Evolutionary conservation across 2,888 invertebrate genomes (phyloP).

Genomic region (Stenolophus ochropezus): DNA sequence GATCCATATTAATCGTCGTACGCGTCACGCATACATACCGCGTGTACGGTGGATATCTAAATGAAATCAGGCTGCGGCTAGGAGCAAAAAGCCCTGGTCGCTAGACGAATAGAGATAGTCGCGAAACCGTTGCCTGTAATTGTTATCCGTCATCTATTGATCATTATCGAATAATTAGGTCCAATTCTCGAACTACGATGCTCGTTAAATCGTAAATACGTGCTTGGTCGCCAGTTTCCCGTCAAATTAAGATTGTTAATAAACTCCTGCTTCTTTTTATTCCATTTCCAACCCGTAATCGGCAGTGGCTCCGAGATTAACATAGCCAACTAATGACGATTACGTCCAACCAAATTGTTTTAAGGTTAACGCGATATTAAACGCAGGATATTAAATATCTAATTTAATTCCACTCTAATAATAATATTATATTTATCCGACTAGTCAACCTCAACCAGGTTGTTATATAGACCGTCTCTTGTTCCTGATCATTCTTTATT

Average conservation of each 20-base stretch:
- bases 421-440: conserved; percentile 52
- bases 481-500: conserved; percentile 24
- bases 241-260: conserved; percentile 60
- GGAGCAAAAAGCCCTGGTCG: conserved; percentile 8
- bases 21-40: conserved; percentile 18
- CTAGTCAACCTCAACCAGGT: conserved; percentile 32
- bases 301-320: conserved; percentile 49
- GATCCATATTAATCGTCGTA: conserved; percentile 30
- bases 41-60: conserved; percentile 47
- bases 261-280: conserved; percentile 49
- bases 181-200: conserved; percentile 59
- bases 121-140: conserved; percentile 54
- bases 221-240: conserved; percentile 53
- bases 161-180: conserved; percentile 61
- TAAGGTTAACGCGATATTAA: conserved; percentile 59
- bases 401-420: conserved; percentile 55
- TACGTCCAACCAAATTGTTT: conserved; percentile 56
- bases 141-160: conserved; percentile 60
- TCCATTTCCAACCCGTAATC: conserved; percentile 54
- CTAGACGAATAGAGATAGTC: conserved; percentile 23
- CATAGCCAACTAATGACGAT: conserved; percentile 47
- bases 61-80: conserved; percentile 47
- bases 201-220: conserved; percentile 60
- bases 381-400: conserved; percentile 57
- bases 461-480: not conserved